Base-by-base conservation (phyloP, 2,113 vertebrate species). In the Phaethon lepturus region DNA sequence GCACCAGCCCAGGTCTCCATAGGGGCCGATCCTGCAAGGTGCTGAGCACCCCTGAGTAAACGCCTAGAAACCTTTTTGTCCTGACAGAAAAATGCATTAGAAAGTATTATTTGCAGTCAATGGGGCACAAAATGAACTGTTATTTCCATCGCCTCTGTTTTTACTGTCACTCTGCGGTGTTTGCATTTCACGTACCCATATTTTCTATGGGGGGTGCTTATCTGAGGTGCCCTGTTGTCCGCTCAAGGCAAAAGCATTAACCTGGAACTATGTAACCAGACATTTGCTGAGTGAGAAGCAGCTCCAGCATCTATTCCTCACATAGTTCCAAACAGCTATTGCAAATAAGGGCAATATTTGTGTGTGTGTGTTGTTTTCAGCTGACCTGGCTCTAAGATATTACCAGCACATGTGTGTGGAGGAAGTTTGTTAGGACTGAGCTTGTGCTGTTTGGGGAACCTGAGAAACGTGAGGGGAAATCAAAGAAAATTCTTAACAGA, bases 401-500 rank as follows among this genome's bases (percentile, higher is more conserved):
- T 68, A 59, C 66, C 77, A 73, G 25, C 11, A 35, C 31, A 38
- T 0, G 0, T 20, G 29, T 6, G 8, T 16, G n/a, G 7, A 76
- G 22, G 55, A 72, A 69, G 35, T 42, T 72, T 75, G 40, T 93
- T 52, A 81, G 42, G 64, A 58, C 42, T 33, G 77, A 88, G 58
- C 45, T 89, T 7, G 2, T 58, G 29, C 45, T 78, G 17, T 52
- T 38, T 38, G 23, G 17, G n/a, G 49, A 95, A 76, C 49, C 15
- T 62, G 29, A 94, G 63, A 95, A 85, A 91, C 1, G 0, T 38
- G 3, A 92, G 19, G 69, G 22, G 44, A 93, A 94, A 89, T 86
- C 45, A 87, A 59, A 58, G 47, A 76, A 38, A 63, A 81, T 74
- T 86, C 67, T 60, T 50, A 77, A 72, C 66, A 90, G 71, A 90